Evolutionary conservation across 2,797 vertebrate genomes (phyloP).

Genomic region (Pseudochirops cupreus): DNA sequence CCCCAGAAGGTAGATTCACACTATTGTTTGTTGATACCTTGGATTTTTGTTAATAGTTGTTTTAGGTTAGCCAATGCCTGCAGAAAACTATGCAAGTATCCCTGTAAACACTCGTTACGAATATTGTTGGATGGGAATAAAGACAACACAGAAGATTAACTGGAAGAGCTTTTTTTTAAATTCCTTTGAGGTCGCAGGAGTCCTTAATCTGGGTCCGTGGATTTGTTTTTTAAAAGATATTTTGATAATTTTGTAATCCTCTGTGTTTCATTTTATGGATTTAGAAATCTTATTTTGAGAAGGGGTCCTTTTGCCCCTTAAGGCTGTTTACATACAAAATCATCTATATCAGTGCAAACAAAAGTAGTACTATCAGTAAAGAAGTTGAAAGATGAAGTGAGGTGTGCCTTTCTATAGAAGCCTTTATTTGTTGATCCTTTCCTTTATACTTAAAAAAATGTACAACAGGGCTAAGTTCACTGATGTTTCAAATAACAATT

Average conservation of each 20-base stretch:
- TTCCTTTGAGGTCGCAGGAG: background rate
- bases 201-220: background rate
- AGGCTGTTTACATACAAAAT: background rate
- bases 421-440: constrained; percentile 34
- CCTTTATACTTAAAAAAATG: constrained; percentile 27
- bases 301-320: background rate
- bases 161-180: constrained; percentile 39
- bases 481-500: constrained; percentile 27
- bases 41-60: constrained; percentile 54
- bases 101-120: constrained; percentile 38
- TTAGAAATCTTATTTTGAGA: background rate
- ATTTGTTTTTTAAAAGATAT: background rate
- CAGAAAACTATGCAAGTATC: constrained; percentile 32
- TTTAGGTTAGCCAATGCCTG: background rate
- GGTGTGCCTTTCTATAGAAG: constrained; percentile 35
- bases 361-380: background rate
- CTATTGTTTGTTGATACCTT: constrained; percentile 43
- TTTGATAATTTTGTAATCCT: background rate
- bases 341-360: constrained; percentile 20
- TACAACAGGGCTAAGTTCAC: constrained; percentile 42
- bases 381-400: background rate
- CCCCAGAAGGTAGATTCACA: background rate
- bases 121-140: background rate
- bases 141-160: constrained; percentile 9
- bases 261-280: background rate